phyloP scores from a whole-genome alignment of 2,113 vertebrate genomes.

The Calypte anna region DNA sequence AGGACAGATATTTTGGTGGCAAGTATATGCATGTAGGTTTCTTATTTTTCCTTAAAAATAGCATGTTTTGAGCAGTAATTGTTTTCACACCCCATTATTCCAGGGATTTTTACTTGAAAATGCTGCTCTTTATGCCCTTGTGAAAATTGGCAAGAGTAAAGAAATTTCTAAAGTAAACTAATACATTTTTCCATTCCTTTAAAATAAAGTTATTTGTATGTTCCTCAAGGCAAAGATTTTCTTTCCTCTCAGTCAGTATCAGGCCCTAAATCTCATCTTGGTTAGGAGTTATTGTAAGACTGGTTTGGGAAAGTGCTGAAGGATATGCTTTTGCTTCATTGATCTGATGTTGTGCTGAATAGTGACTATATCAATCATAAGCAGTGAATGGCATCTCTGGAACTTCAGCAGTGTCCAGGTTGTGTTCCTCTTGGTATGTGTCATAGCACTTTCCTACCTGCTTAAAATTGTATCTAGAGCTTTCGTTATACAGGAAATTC shows the following conservation, averaged over 20 bases:
- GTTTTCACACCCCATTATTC: neutral
- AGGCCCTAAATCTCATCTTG: neutral
- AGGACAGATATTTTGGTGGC: constrained; percentile 17
- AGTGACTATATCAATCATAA: neutral
- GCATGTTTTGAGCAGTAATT: neutral
- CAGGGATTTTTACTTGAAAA: neutral
- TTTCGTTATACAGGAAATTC: neutral
- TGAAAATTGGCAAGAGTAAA: neutral
- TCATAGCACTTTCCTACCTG: neutral
- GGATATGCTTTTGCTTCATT: neutral
- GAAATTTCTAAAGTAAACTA: neutral
- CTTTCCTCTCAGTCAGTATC: neutral
- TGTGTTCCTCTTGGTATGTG: neutral
- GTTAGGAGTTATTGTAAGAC: neutral
- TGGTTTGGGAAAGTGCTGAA: neutral
- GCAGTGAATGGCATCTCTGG: neutral
- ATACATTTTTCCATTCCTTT: neutral
- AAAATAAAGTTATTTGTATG: neutral
- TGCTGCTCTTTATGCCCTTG: neutral
- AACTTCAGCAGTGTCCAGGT: neutral
- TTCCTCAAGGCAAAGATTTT: neutral
- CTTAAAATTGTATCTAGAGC: neutral
- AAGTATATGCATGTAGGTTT: neutral
- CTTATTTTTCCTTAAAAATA: constrained; percentile 5
- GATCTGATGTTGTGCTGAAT: neutral